Evolutionary conservation across 2,888 invertebrate species (phyloP), one percentile per base, ranked within the genome.

Genomic region (Acheta domesticus): DNA sequence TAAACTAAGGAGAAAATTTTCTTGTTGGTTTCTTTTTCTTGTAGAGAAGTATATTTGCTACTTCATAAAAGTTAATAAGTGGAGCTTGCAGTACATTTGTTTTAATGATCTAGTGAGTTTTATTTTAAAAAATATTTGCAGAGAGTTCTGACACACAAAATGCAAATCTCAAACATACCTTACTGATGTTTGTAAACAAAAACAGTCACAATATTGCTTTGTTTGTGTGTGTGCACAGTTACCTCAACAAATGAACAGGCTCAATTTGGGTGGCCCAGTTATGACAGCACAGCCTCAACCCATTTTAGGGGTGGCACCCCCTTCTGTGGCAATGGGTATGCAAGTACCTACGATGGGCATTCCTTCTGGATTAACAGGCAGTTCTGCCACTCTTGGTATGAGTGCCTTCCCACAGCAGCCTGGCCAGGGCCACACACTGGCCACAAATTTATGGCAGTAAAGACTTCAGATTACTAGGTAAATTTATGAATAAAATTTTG

Each of bases 361-460:
- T 11, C 49, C 75, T 20, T 19, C 75, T 19, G 77, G 74, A 11
- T 73, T 77, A 49, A 74, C 76, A 73, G 78, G 78, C 75, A 76
- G 74, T 48, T 49, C 73, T 21, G 62, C 78, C 48, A 20, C 75
- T 20, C 21, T 80, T 80, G 82, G 79, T 19, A 80, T 81, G 49
- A 77, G 77, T 50, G 49, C 81, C 20, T 81, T 81, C 78, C 77
- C 75, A 49, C 81, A 75, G 77, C 79, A 80, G 12, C 77, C 79
- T 73, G 48, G 77, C 76, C 76, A 78, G 48, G 84, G 84, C 19
- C 83, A 84, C 36, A 84, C 84, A 23, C 80, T 84, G 21, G 83
- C 84, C 23, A 84, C 82, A 73, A 84, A 84, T 82, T 79, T 84
- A 79, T 84, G 84, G 84, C 84, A 84, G 82, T 84, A 81, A 78